These are phyloP conservation scores for Coreoperca whiteheadi DNA, from an alignment of 2,113 vertebrate genomes.

Conservation along the genomic window DNA sequence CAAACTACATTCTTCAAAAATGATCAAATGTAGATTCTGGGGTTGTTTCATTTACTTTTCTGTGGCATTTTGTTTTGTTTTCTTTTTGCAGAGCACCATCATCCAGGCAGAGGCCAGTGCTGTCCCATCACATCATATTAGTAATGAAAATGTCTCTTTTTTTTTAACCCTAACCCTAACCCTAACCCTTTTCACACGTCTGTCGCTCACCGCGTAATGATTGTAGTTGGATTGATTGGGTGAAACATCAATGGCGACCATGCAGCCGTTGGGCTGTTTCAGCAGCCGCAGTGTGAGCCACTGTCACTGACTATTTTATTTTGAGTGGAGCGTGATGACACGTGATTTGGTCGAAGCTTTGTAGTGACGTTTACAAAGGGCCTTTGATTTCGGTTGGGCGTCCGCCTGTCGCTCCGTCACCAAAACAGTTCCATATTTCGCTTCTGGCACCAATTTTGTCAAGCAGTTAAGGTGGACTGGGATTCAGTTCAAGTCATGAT, in stretches of 20 bases:
- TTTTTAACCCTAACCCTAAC: too few relatives aligned
- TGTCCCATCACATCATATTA: background rate
- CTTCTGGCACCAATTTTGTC: constrained; percentile 25
- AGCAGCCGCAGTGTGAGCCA: background rate
- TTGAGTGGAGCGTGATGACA: background rate
- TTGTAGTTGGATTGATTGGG: background rate
- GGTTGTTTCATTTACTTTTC: too few relatives aligned
- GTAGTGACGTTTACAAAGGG: background rate
- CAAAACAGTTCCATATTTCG: constrained; percentile 15
- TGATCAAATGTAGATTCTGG: too few relatives aligned
- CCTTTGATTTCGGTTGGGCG: constrained; percentile 36
- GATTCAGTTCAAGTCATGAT: constrained; percentile 16
- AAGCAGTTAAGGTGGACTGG: constrained; percentile 24
- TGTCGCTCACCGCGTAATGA: background rate
- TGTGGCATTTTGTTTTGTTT: too few relatives aligned
- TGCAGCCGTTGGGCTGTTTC: background rate
- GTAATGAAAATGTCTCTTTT: background rate
- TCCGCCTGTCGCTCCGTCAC: constrained; percentile 15
- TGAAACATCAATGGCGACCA: background rate
- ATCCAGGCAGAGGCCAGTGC: too few relatives aligned
- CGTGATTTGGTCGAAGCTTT: constrained; percentile 12
- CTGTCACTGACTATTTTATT: background rate
- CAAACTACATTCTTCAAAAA: too few relatives aligned
- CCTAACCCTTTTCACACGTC: background rate
- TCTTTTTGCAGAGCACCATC: too few relatives aligned